Evolutionary conservation across 1,140 invertebrate species (phyloP).

Genomic region (Bombus vancouverensis): DNA sequence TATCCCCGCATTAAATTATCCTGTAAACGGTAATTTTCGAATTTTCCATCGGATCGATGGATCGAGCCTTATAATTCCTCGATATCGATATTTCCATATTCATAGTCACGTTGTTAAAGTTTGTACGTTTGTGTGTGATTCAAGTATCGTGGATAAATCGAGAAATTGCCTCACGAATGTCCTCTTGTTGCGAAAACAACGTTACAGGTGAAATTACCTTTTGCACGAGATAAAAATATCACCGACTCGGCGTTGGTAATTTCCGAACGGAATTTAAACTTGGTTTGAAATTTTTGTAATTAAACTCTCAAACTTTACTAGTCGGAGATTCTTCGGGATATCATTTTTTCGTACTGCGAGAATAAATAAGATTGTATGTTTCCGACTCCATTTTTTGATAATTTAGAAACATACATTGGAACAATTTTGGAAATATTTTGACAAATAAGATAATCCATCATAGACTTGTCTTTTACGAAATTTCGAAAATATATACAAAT

Average conservation of each 20-base stretch:
- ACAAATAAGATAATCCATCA: neutral
- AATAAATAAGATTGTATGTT: neutral
- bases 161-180: neutral
- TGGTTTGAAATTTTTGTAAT: neutral
- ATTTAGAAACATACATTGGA: neutral
- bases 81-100: neutral
- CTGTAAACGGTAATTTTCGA: conserved; percentile 13
- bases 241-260: neutral
- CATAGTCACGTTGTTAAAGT: neutral
- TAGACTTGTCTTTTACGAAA: neutral
- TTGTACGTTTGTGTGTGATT: neutral
- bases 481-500: too few species aligned
- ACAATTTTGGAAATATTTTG: neutral
- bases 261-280: neutral
- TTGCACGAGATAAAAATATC: neutral
- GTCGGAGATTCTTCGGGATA: neutral
- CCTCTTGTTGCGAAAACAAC: neutral
- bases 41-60: neutral
- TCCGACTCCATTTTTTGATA: neutral
- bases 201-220: neutral
- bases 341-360: neutral
- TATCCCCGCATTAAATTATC: conserved; percentile 6
- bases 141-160: neutral
- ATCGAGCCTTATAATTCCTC: neutral
- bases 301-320: neutral